Conservation (phyloP, 2,888 invertebrate species). For the Tetragonisca angustula region DNA sequence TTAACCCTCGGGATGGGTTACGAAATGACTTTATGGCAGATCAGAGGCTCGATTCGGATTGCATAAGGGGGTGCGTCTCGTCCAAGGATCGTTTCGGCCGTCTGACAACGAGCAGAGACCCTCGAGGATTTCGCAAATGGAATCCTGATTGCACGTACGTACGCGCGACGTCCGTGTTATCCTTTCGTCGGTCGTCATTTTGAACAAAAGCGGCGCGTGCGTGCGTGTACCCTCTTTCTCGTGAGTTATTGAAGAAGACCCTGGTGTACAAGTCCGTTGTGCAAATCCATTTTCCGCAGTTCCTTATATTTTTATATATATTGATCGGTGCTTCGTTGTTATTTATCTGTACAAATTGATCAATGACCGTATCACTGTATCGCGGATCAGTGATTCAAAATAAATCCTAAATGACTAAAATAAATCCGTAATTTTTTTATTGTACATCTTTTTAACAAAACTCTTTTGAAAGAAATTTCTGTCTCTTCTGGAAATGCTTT, state of each 20-base stretch:
- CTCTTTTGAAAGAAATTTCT: too few relatives aligned
- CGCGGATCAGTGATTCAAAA: too few relatives aligned
- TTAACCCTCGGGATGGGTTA: slow-evolving; percentile 82
- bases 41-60: slow-evolving; percentile 83
- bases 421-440: too few relatives aligned
- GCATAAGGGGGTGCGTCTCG: slow-evolving; percentile 72
- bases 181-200: slow-evolving; percentile 25
- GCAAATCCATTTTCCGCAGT: too few relatives aligned
- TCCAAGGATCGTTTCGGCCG: slow-evolving; percentile 55
- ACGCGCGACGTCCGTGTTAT: slow-evolving; percentile 35
- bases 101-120: slow-evolving; percentile 62
- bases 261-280: too few relatives aligned
- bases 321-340: too few relatives aligned
- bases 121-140: slow-evolving; percentile 66
- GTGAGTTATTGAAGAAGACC: neutral
- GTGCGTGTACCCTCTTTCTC: neutral
- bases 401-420: too few relatives aligned
- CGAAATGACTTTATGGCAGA: slow-evolving; percentile 84
- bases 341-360: too few relatives aligned
- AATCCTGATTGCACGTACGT: slow-evolving; percentile 64
- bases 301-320: too few relatives aligned
- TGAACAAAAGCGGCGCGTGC: neutral
- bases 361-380: too few relatives aligned
- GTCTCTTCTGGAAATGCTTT: too few relatives aligned
- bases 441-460: too few relatives aligned